Base-by-base conservation (phyloP, 2,797 vertebrate genomes). In the Nyctibius grandis region DNA sequence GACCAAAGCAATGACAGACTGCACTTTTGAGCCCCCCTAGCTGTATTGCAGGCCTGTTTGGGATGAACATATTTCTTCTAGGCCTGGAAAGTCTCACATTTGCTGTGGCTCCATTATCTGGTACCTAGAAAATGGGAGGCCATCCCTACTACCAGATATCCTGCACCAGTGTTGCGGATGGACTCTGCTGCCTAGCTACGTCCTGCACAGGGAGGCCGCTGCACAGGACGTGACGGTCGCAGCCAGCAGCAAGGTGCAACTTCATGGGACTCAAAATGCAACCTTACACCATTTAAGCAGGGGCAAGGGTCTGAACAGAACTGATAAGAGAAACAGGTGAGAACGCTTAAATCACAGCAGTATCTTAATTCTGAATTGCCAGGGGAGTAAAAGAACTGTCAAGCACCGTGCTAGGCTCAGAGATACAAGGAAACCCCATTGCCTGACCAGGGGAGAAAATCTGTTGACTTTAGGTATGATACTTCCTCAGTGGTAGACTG, bases 141-240 rank as follows among this genome's bases (percentile, higher is more conserved):
- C 56, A 74, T 38, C 38, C 29, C 74, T 45, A 0, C 21, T 48
- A 57, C 33, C 38, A 76, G 34, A 9, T 48, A 83, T 5, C n/a
- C 64, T 53, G 50, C 9, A 33, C 6, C 40, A n/a, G 15, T 15
- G 12, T 0, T 33, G 45, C 65, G 36, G 6, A 40, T 9, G 45
- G 45, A 17, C 47, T 53, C 18, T 73, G 45, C 54, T 69, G n/a
- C 33, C 23, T 5, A 29, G 33, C 40, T 45, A 4, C 38, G 21
- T 15, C 72, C 56, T 74, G 53, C 61, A 72, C 29, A 13, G 0
- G 0, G 18, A 63, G 40, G 34, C 33, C 78, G 54, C n/a, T 0
- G 0, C 65, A 69, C 14, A 51, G 22, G 53, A n/a, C 1, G 1
- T 8, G 42, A 69, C 0, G 0, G 50, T 65, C 11, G 1, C 42